Base-by-base conservation (phyloP, 2,113 vertebrate genomes). In the Pomatorhinus ruficollis region DNA sequence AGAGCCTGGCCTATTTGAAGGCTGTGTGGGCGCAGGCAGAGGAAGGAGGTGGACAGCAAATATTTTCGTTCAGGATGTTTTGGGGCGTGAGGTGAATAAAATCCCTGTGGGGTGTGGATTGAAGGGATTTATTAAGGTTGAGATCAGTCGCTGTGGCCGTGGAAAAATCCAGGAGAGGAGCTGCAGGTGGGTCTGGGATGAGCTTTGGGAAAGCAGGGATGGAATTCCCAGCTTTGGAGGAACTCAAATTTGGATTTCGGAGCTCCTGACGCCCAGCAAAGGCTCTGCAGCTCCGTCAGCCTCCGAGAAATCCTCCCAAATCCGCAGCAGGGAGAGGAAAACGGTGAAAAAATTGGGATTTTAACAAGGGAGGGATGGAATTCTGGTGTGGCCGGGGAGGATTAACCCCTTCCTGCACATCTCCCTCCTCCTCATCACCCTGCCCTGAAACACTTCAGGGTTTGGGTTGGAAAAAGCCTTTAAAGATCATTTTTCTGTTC, bases 1-100 rank as follows among this genome's bases (percentile, higher is more conserved):
- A 83, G 86, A 81, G 40, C 17, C 19, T 0, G 44, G 13, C 61
- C 85, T 71, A 16, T 78, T 91, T 92, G 88, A 27, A 90, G 80
- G 59, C 64, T 0, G 1, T 10, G 31, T 47, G 57, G 64, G 77
- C 3, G 15, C 54, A 11, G 8, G 1, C 40, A 59, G 85, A 93
- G 86, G 93, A 93, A 93, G 74, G 63, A 20, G 71, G 40, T 2
- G 59, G 87, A 87, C 64, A 59, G n/a, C 45, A 95, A 97, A 94
- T 97, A 94, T 97, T 97, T 97, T 91, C 71, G 37, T 45, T 70
- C 45, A 27, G 89, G 89, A 90, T 91, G 96, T 94, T 97, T 96
- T 22, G 40, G 45, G 87, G 77, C 12, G 30, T 6, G 37, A 8
- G 5, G 68, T 45, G 1, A 64, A 65, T 64, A 10, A 35, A 66